Evolutionary conservation across 2,888 invertebrate genomes (phyloP).

Genomic region (Phalera bucephala): DNA sequence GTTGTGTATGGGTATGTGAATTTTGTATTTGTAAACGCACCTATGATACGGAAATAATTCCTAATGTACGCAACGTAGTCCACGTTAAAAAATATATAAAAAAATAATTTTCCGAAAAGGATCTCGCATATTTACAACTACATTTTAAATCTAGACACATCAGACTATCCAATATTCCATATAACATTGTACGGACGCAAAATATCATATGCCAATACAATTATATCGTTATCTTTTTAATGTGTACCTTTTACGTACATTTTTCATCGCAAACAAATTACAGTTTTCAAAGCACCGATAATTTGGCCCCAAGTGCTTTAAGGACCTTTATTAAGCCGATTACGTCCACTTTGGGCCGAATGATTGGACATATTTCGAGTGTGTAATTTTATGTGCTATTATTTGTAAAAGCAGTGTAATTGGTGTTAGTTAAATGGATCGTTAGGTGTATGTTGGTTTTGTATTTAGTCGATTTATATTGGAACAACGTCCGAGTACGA

Average conservation of each 20-base stretch:
- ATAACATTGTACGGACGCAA: conserved; percentile 23
- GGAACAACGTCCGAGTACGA: too few species aligned
- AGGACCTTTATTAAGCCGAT: conserved; percentile 66
- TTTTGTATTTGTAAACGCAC: too few species aligned
- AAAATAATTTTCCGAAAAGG: too few species aligned
- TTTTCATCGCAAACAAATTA: conserved; percentile 58
- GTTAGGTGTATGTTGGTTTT: too few species aligned
- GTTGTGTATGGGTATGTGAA: too few species aligned
- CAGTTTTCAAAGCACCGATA: conserved; percentile 63
- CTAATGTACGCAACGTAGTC: too few species aligned
- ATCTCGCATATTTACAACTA: too few species aligned
- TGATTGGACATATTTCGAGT: conserved; percentile 72
- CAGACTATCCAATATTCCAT: conserved; percentile 19
- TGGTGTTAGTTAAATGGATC: conserved; percentile 39
- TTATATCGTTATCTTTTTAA: conserved; percentile 34
- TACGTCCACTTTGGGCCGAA: conserved; percentile 63
- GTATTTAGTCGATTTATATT: too few species aligned
- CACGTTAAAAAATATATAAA: too few species aligned
- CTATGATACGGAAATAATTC: too few species aligned
- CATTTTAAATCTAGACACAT: too few species aligned
- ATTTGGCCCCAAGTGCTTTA: conserved; percentile 58
- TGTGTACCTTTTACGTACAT: conserved; percentile 35
- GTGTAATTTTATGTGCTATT: conserved; percentile 63
- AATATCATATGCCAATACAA: conserved; percentile 28
- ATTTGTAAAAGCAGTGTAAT: conserved; percentile 67